Base-by-base conservation (phyloP, 2,797 vertebrate species). In the Petrocephalus schoutedeni region DNA sequence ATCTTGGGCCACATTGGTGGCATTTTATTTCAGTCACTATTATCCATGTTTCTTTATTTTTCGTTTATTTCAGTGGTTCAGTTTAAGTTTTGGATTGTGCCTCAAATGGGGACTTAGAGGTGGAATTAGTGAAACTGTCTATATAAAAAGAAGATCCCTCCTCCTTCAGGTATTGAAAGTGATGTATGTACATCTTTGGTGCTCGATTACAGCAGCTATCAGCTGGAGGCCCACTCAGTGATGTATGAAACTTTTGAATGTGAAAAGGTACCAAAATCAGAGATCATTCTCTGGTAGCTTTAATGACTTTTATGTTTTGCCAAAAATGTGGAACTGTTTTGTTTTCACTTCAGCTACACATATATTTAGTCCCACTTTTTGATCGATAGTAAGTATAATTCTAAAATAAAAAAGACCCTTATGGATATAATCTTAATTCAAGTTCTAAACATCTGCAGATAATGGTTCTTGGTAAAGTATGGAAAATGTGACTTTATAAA, bases 1-100 rank as follows among this genome's bases (percentile, higher is more conserved):
- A 95, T 95, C 94, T 96, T 96, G 96, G 96, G 94, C 97, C 97
- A 97, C 96, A 94, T 94, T 93, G 94, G 96, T 97, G 97, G 96
- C 95, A 94, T 59, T 59, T 85, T 59, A 58, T 59, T 86, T 85
- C 56, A 58, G 4, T 45, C 41, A 32, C 28, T 59, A 4, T 59
- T 59, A 59, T 86, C 23, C 14, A 8, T 84, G 12, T 90, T 94
- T 93, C 93, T 94, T 94, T 94, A 95, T 94, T 92, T 94, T 93
- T 93, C 28, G 94, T 93, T 95, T 94, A 96, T 95, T 94, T 96
- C 92, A 91, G 91, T 87, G 91, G 92, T 94, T 94, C 93, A 92
- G 92, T 91, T 92, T 41, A 87, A 93, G 92, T 85, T 91, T 92
- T 89, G 91, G 90, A 92, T 91, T 84, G 91, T 93, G 93, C 92